A percentile compares a stretch with the other conserved stretches of the same genome.
These are phyloP conservation scores for Polietes domitor DNA, from an alignment of 2,888 invertebrate genomes.

Conservation along the genomic window DNA sequence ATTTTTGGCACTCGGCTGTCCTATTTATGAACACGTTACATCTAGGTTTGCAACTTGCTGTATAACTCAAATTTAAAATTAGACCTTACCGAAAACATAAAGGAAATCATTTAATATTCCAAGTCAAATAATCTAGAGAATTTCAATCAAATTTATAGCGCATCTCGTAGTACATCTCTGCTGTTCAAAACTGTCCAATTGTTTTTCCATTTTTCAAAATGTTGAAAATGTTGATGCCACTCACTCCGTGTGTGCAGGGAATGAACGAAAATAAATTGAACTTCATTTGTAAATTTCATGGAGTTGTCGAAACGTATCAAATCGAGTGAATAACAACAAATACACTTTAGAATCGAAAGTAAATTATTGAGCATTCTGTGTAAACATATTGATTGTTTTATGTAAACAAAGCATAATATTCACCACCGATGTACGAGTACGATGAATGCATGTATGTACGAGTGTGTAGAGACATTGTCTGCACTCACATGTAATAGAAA, in stretches of 20 bases:
- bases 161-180: background rate
- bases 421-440: background rate
- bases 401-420: constrained; percentile 21
- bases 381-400: constrained; percentile 31
- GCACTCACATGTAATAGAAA: background rate
- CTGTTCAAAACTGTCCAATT: background rate
- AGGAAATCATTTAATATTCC: no score
- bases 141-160: background rate
- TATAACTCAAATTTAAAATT: no score
- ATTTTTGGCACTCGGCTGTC: no score
- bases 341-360: background rate
- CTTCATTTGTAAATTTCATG: constrained; percentile 56
- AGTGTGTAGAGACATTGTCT: no score
- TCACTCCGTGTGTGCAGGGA: background rate
- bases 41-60: no score
- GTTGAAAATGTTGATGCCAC: background rate
- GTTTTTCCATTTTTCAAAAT: background rate
- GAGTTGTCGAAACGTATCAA: constrained; percentile 59
- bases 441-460: background rate
- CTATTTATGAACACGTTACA: no score
- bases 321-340: constrained; percentile 38
- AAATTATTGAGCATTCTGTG: constrained; percentile 26
- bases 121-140: no score
- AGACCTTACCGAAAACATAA: no score
- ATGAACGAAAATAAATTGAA: constrained; percentile 55